A percentile compares a stretch with the other conserved stretches of the same genome.
Conservation (phyloP, 2,113 vertebrate genomes). For the Gobiocypris rarus region DNA sequence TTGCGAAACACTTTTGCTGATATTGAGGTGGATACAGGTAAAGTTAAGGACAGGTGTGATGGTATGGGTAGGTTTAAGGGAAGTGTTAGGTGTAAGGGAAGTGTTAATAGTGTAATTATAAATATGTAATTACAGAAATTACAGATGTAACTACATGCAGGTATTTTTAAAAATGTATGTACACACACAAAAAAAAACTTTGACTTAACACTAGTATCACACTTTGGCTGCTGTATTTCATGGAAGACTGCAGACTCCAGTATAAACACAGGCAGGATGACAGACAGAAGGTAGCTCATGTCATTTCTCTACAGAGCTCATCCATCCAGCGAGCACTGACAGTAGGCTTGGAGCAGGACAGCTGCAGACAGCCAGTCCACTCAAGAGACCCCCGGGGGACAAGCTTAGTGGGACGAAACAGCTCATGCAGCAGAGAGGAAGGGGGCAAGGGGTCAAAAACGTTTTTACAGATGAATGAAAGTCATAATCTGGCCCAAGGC, state of each 20-base stretch:
- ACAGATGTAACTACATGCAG: too few relatives aligned
- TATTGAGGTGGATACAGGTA: too few relatives aligned
- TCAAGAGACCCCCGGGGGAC: constrained; percentile 48
- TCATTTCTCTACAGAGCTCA: constrained; percentile 1
- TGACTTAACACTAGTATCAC: not conserved
- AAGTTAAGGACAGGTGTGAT: too few relatives aligned
- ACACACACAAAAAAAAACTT: too few relatives aligned
- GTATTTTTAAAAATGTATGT: too few relatives aligned
- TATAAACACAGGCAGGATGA: not conserved
- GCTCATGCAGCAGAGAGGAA: constrained; percentile 33
- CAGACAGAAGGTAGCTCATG: not conserved
- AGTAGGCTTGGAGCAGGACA: not conserved
- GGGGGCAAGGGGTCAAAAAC: constrained; percentile 45
- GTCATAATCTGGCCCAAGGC: constrained; percentile 66
- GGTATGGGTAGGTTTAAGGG: too few relatives aligned
- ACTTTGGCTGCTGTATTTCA: not conserved
- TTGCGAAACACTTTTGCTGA: too few relatives aligned
- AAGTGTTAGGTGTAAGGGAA: too few relatives aligned
- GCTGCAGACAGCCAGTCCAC: constrained; percentile 18
- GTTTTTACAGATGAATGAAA: constrained; percentile 65
- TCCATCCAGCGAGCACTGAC: not conserved
- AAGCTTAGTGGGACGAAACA: constrained; percentile 3
- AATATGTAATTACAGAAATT: too few relatives aligned
- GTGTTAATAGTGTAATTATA: too few relatives aligned
- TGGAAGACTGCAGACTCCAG: not conserved